Conservation (phyloP, 1,140 invertebrate genomes). For the Bombus sylvicola region DNA sequence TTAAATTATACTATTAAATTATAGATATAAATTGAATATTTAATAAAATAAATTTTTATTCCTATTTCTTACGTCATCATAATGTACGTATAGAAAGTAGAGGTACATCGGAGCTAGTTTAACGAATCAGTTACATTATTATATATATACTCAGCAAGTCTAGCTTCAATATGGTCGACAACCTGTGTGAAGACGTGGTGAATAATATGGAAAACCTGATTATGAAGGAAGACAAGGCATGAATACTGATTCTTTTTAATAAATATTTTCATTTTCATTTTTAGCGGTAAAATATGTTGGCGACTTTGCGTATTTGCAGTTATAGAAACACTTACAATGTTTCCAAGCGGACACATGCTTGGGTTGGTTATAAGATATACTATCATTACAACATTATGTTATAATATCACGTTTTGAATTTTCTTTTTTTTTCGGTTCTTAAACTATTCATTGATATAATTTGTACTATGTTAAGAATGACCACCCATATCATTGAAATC, state of each 20-base stretch:
- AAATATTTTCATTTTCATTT: constrained; percentile 76
- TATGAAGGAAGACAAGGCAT: constrained; percentile 87
- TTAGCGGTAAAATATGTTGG: constrained; percentile 82
- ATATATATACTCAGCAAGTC: not conserved
- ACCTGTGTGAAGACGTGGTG: constrained; percentile 82
- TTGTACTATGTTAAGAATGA: not conserved
- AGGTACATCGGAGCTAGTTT: not conserved
- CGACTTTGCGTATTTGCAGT: constrained; percentile 82
- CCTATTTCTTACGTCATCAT: not conserved
- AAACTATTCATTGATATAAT: not conserved
- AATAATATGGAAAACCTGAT: constrained; percentile 83
- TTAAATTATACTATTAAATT: too few relatives aligned
- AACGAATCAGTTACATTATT: not conserved
- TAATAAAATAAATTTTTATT: not conserved
- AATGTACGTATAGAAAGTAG: not conserved
- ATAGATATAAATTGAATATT: not conserved
- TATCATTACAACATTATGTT: constrained; percentile 30
- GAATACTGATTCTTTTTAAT: constrained; percentile 74
- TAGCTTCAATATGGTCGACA: constrained; percentile 45
- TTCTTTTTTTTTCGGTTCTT: not conserved
- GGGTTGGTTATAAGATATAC: constrained; percentile 77
- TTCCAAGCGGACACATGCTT: constrained; percentile 75
- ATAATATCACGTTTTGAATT: constrained; percentile 33
- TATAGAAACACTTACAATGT: constrained; percentile 81
- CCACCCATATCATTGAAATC: constrained; percentile 52